A percentile compares a stretch with the other conserved stretches of the same genome.
Evolutionary conservation across 2,113 vertebrate genomes (phyloP).

Genomic region (Columbina picui): DNA sequence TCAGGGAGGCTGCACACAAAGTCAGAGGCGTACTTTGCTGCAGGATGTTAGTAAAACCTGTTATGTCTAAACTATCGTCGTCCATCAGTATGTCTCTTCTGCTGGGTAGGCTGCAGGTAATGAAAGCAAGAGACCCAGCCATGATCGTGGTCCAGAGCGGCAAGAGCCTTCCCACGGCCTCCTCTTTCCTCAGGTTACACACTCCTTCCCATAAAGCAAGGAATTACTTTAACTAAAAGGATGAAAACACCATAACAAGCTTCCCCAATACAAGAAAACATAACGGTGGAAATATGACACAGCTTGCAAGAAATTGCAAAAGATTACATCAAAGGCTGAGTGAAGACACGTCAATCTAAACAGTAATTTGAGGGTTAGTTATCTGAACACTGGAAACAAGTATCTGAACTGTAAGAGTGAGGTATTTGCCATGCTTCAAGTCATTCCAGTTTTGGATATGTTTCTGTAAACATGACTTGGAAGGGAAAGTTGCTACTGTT

Average conservation of each 20-base stretch:
- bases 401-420: accelerated
- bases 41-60: background rate
- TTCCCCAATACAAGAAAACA: background rate
- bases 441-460: background rate
- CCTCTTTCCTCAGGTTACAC: background rate
- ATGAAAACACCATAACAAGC: background rate
- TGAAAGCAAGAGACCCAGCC: background rate
- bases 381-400: background rate
- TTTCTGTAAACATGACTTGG: background rate
- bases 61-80: accelerated
- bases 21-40: background rate
- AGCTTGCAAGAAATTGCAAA: background rate
- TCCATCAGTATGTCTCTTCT: background rate
- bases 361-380: background rate
- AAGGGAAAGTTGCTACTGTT: background rate
- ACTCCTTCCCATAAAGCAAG: background rate
- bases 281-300: background rate
- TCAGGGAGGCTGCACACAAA: background rate
- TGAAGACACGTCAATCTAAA: background rate
- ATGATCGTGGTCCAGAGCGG: background rate
- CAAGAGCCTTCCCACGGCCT: background rate
- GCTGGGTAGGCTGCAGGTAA: background rate
- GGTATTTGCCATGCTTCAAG: background rate
- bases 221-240: background rate
- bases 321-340: background rate